Conservation (phyloP, 2,888 invertebrate genomes). For the Gastrophysa polygoni region DNA sequence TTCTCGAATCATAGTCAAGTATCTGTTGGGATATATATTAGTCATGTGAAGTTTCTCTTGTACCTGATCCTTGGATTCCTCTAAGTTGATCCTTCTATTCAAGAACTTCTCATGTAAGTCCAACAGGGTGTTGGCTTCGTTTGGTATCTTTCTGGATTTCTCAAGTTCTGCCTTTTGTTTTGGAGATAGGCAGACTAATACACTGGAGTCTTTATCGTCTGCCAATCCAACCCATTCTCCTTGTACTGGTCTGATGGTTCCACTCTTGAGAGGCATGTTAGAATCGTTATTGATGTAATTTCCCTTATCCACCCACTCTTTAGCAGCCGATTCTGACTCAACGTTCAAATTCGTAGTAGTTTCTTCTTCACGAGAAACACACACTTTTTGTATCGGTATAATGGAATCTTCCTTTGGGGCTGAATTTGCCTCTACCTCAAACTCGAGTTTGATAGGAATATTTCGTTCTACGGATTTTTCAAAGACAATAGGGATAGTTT, state of each 20-base stretch:
- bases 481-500: not conserved
- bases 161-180: slow-evolving; percentile 69
- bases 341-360: not conserved
- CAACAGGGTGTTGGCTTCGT: slow-evolving; percentile 67
- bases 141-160: slow-evolving; percentile 61
- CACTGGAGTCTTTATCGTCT: slow-evolving; percentile 65
- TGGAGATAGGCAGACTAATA: slow-evolving; percentile 74
- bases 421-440: no score
- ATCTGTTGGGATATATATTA: slow-evolving; percentile 59
- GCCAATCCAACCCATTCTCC: slow-evolving; percentile 65
- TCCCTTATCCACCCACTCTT: not conserved
- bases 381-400: slow-evolving; percentile 17
- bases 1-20: slow-evolving; percentile 68
- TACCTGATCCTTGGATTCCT: slow-evolving; percentile 31
- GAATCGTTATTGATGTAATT: not conserved
- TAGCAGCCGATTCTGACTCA: not conserved
- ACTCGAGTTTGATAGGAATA: no score
- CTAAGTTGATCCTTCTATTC: slow-evolving; percentile 60
- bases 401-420: slow-evolving; percentile 2
- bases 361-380: not conserved
- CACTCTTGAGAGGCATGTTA: not conserved
- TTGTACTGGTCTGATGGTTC: not conserved
- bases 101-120: slow-evolving; percentile 74
- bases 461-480: no score
- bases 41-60: slow-evolving; percentile 25